Evolutionary conservation across 2,888 invertebrate genomes (phyloP), one percentile per base, ranked within the genome.

Genomic region (Fragum fragum): DNA sequence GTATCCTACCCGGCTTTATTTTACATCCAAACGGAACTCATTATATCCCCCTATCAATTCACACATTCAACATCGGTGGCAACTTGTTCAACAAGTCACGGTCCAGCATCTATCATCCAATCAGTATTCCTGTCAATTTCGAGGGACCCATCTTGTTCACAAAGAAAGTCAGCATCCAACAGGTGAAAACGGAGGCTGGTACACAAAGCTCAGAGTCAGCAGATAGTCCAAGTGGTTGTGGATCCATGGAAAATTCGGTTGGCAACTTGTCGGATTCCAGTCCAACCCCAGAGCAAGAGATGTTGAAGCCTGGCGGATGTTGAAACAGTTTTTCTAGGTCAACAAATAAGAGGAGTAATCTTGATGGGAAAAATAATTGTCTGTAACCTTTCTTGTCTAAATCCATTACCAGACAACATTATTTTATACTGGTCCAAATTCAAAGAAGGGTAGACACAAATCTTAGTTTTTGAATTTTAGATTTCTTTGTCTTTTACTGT

Each of bases 21-120:
- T 95, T 98, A 52, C 98, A 98, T 94, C 96, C 98, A n/a, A 96
- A 97, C 85, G 98, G 98, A 55, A 96, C 96, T 68, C 98, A 97
- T 95, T 98, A 98, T 95, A 96, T 98, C 74, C 98, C 98, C 0
- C 95, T 98, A 55, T 90, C 91, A 1, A 89, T 93, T 9, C 90
- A 91, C 71, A 90, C 91, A 55, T 87, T 89, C 23, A 89, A 86
- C 72, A 81, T 91, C 52, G 79, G 81, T 97, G 97, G 85, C 7
- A 79, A 87, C n/a, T 86, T 89, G 32, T 70, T 78, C 39, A 73
- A 73, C 39, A 79, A 85, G 21, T 42, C 75, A 23, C 77, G 79
- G 1, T 66, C 74, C 1, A 73, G 80, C 18, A 87, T 91, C n/a
- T 93, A 91, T 79, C 93, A 93, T 81, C 93, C 93, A 5, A 90